Base-by-base conservation (phyloP, 23 tunicate species). In the Phallusia fumigata region DNA sequence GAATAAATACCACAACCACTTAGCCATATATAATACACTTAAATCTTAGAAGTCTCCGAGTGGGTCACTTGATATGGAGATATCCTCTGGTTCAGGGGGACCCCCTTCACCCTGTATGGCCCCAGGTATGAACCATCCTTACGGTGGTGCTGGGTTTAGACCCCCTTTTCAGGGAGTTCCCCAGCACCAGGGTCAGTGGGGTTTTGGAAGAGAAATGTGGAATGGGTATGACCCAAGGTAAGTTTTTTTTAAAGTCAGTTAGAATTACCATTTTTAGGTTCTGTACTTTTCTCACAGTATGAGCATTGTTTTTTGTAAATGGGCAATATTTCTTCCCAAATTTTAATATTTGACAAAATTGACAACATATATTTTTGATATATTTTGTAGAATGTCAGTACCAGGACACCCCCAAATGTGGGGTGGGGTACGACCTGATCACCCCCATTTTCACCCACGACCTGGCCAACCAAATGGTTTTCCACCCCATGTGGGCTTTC, bases 391-490 rank as follows among this genome's bases (percentile, higher is more conserved):
- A 58, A 58, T 58, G 69, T 16, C 69, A 22, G 69, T 58, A 1
- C 69, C 69, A 21, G 69, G 69, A 21, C 69, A 58, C 3, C 69
- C 69, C 28, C 69, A 58, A 58, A 58, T 58, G 69, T 58, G 69
- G 69, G 69, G 69, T 21, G 69, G 28, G 28, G 28, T 58, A 1
- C 26, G 69, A 58, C 69, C 69, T 21, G 69, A 58, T 21, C 69
- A 58, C 69, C 69, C 69, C 1, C 69, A 58, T 2, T 58, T 58
- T 13, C 69, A 58, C 28, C 69, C 28, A 58, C 11, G 69, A 58
- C 69, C 69, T 1, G 28, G 28, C 13, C 11, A 6, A 10, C 16
- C 69, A 22, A 58, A 58, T 58, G 69, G 69, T 58, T 58, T 58
- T 58, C 69, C 69, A 6, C 28, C 28, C 5, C 69, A 58, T 58